Percentiles rank a stretch among this genome's conserved stretches.
These are phyloP conservation scores for Brachyrhaphis roseni DNA, from an alignment of 2,797 vertebrate species.

Conservation along the genomic window DNA sequence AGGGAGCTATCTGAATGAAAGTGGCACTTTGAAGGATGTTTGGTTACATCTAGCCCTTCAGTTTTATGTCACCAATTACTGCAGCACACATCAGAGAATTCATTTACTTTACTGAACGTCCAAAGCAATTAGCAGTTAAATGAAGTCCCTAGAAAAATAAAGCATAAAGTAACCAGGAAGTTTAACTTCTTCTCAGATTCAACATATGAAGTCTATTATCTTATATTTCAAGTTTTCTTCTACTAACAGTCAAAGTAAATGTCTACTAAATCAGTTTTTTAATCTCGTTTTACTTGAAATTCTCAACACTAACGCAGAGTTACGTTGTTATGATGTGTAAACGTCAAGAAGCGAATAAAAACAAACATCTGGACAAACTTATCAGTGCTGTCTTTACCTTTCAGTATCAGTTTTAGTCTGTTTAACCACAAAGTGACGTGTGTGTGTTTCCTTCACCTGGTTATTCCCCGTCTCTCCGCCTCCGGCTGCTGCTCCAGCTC, in stretches of 20 bases:
- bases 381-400: background rate
- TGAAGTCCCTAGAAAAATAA: background rate
- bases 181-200: background rate
- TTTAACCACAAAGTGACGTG: background rate
- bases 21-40: background rate
- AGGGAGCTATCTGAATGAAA: background rate
- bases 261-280: background rate
- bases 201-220: background rate
- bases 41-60: background rate
- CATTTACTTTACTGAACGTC: background rate
- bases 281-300: background rate
- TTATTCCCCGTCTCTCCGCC: conserved; percentile 33
- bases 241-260: background rate
- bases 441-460: conserved; percentile 56
- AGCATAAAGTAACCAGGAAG: background rate
- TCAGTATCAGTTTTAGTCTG: background rate
- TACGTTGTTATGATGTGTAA: background rate
- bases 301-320: background rate
- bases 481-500: conserved; percentile 24
- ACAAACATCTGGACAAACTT: background rate
- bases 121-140: background rate
- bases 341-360: background rate
- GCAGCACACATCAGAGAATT: background rate
- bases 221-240: background rate
- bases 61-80: background rate